A percentile compares a stretch with the other conserved stretches of the same genome.
phyloP scores from a whole-genome alignment of 2,888 invertebrate genomes.

The Furcula furcula region DNA sequence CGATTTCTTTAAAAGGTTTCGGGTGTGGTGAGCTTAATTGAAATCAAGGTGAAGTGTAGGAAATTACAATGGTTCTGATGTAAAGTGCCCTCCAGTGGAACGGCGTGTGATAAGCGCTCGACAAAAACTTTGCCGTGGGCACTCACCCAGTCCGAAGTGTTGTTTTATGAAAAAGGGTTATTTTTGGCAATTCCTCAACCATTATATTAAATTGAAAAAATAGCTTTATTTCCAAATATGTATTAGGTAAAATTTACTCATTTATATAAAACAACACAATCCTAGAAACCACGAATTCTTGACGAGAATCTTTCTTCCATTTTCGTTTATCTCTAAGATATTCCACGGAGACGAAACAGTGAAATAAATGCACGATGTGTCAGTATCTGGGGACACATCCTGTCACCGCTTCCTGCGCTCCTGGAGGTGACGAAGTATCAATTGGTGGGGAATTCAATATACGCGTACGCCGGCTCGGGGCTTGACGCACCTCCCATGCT shows the following conservation, averaged over 20 bases:
- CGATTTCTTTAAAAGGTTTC: slow-evolving; percentile 15
- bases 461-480: slow-evolving; percentile 50
- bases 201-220: too few relatives aligned
- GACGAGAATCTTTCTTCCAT: too few relatives aligned
- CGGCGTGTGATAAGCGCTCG: slow-evolving; percentile 33
- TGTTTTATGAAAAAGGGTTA: slow-evolving; percentile 31
- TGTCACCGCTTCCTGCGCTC: slow-evolving; percentile 58
- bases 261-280: too few relatives aligned
- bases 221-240: too few relatives aligned
- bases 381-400: slow-evolving; percentile 51
- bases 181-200: slow-evolving; percentile 16
- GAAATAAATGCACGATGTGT: slow-evolving; percentile 29
- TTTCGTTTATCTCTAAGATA: too few relatives aligned
- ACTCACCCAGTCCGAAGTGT: slow-evolving; percentile 20
- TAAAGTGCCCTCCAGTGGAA: slow-evolving; percentile 29
- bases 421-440: slow-evolving; percentile 62
- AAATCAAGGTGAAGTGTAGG: slow-evolving; percentile 33
- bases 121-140: slow-evolving; percentile 27
- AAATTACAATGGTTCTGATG: slow-evolving; percentile 41
- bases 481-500: slow-evolving; percentile 39
- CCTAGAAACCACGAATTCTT: too few relatives aligned
- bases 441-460: slow-evolving; percentile 72
- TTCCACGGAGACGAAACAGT: too few relatives aligned
- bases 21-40: slow-evolving; percentile 35
- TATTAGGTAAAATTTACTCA: too few relatives aligned